A percentile compares a stretch with the other conserved stretches of the same genome.
phyloP scores from a whole-genome alignment of 2,113 vertebrate species.

The Platycercus adscitus region DNA sequence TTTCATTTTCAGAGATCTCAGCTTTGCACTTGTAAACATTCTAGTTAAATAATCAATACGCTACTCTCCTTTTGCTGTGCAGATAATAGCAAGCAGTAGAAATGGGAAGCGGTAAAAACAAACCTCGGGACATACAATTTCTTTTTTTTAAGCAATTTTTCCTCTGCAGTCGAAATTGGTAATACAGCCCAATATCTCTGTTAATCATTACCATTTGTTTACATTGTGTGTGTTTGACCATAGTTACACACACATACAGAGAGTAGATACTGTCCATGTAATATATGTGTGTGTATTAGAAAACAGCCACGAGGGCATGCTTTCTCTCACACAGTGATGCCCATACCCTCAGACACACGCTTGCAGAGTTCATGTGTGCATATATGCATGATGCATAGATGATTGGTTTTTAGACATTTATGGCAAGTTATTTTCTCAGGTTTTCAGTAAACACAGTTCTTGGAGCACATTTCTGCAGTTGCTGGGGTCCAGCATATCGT shows the following conservation, averaged over 20 bases:
- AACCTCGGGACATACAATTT: neutral
- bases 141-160: slow-evolving; percentile 27
- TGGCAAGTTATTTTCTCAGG: neutral
- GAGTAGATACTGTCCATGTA: slow-evolving; percentile 17
- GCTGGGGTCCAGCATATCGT: neutral
- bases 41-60: slow-evolving; percentile 72
- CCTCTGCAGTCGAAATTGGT: slow-evolving; percentile 54
- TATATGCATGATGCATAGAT: neutral
- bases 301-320: neutral
- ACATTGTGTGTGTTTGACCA: slow-evolving; percentile 59
- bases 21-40: slow-evolving; percentile 62
- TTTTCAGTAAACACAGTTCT: neutral
- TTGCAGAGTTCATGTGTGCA: neutral
- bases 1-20: slow-evolving; percentile 61
- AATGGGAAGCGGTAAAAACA: slow-evolving; percentile 36
- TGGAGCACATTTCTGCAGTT: neutral
- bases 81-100: slow-evolving; percentile 12
- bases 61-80: slow-evolving; percentile 48
- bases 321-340: neutral
- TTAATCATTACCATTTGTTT: slow-evolving; percentile 78
- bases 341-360: neutral
- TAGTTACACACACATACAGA: slow-evolving; percentile 15
- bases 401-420: neutral
- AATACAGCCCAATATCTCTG: slow-evolving; percentile 65
- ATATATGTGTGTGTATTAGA: slow-evolving; percentile 5